A percentile compares a stretch with the other conserved stretches of the same genome.
Conservation (phyloP, 2,888 invertebrate genomes). For the Aspidiotus rigidus region DNA sequence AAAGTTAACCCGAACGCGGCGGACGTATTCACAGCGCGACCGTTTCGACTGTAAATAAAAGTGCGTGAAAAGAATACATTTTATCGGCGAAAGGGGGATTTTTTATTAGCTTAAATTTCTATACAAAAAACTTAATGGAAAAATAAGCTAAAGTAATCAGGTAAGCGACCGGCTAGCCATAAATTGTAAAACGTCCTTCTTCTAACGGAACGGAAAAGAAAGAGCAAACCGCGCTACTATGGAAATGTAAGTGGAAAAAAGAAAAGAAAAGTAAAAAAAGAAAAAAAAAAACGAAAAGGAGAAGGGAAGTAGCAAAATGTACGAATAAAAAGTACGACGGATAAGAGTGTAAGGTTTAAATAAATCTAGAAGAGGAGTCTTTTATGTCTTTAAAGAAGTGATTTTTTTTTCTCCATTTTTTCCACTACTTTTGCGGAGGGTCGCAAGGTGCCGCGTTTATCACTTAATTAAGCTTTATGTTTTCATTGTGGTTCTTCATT, state of each 20-base stretch:
- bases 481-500: constrained; percentile 31
- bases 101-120: constrained; percentile 32
- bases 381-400: constrained; percentile 30
- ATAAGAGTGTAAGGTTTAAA: constrained; percentile 25
- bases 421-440: not conserved
- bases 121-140: constrained; percentile 30
- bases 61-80: constrained; percentile 32
- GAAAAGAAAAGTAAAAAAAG: constrained; percentile 7
- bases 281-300: constrained; percentile 13
- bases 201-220: not conserved
- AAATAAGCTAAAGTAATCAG: constrained; percentile 33
- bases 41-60: constrained; percentile 25
- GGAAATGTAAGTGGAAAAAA: constrained; percentile 1
- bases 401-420: constrained; percentile 7
- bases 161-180: constrained; percentile 30
- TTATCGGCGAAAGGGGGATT: constrained; percentile 25
- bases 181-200: constrained; percentile 29
- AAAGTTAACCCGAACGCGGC: constrained; percentile 4
- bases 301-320: no score
- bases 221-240: not conserved
- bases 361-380: constrained; percentile 24
- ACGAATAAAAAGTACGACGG: constrained; percentile 8
- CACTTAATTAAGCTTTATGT: constrained; percentile 33
- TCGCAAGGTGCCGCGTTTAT: constrained; percentile 25
- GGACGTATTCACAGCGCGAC: constrained; percentile 6